Percentiles rank a stretch among this genome's conserved stretches.
Evolutionary conservation across 2,797 vertebrate species (phyloP).

Genomic region (Urophycis tenuis): DNA sequence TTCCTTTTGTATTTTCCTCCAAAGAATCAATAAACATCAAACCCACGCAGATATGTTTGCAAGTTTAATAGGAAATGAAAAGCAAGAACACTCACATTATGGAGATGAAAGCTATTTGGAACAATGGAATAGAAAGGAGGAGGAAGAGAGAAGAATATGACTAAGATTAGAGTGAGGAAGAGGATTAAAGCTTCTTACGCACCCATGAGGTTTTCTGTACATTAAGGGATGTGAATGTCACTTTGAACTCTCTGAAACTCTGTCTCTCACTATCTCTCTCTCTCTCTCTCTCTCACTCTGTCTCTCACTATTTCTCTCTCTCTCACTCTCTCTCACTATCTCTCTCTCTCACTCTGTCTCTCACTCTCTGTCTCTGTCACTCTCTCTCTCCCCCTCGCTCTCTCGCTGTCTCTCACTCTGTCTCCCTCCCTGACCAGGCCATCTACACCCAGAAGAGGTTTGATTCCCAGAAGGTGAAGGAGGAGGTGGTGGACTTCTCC

Average conservation of each 20-base stretch:
- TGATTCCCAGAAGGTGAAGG: constrained; percentile 87
- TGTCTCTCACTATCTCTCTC: neutral
- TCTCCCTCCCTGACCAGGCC: constrained; percentile 64
- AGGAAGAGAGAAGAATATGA: no score
- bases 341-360: no score
- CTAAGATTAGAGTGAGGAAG: no score
- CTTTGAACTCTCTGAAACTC: neutral
- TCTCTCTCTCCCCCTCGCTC: no score
- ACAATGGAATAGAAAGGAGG: no score
- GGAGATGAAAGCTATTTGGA: no score
- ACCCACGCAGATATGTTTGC: neutral
- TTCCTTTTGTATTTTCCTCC: no score
- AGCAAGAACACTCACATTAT: no score
- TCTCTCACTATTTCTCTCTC: constrained; percentile 1
- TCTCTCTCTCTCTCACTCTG: constrained; percentile 7
- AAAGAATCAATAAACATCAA: no score
- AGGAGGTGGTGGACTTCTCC: constrained; percentile 94
- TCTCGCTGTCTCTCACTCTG: constrained; percentile 6
- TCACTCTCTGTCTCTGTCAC: no score
- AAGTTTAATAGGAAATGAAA: neutral
- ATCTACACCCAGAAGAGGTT: constrained; percentile 93
- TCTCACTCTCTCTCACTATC: no score
- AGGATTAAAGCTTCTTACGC: no score
- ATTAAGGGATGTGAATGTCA: neutral
- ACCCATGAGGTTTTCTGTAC: neutral